Evolutionary conservation across 2,797 vertebrate genomes (phyloP).

Genomic region (Anniella stebbinsi): DNA sequence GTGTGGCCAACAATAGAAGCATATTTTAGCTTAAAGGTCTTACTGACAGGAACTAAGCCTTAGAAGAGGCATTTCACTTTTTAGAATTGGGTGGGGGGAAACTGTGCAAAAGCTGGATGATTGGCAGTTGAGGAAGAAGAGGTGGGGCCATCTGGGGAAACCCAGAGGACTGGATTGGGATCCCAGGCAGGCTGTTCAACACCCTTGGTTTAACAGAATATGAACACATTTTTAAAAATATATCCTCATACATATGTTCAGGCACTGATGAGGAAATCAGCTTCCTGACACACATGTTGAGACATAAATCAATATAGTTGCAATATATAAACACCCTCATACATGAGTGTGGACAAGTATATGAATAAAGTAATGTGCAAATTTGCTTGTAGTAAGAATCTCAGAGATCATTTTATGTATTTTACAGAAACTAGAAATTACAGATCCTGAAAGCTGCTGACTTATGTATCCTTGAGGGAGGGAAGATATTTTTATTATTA

Average conservation of each 20-base stretch:
- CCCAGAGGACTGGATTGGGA: no score
- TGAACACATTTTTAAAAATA: neutral
- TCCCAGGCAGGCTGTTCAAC: no score
- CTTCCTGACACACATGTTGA: neutral
- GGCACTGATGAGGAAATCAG: neutral
- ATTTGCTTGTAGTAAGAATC: neutral
- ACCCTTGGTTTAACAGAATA: neutral
- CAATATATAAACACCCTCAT: neutral
- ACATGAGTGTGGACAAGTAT: neutral
- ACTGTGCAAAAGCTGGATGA: no score
- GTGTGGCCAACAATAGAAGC: no score
- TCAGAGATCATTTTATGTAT: conserved; percentile 15
- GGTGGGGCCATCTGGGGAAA: no score
- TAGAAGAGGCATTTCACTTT: no score
- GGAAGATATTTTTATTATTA: conserved; percentile 3
- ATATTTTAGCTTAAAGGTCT: no score
- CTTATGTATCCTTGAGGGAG: conserved; percentile 49
- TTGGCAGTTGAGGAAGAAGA: no score
- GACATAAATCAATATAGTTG: neutral
- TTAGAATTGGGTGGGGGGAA: no score
- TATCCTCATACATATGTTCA: neutral
- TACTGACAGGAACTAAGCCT: no score
- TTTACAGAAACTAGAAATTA: conserved; percentile 31
- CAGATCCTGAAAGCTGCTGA: conserved; percentile 35
- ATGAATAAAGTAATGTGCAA: neutral